These are phyloP conservation scores for Danio aesculapii DNA, from an alignment of 2,797 vertebrate species.

Conservation along the genomic window DNA sequence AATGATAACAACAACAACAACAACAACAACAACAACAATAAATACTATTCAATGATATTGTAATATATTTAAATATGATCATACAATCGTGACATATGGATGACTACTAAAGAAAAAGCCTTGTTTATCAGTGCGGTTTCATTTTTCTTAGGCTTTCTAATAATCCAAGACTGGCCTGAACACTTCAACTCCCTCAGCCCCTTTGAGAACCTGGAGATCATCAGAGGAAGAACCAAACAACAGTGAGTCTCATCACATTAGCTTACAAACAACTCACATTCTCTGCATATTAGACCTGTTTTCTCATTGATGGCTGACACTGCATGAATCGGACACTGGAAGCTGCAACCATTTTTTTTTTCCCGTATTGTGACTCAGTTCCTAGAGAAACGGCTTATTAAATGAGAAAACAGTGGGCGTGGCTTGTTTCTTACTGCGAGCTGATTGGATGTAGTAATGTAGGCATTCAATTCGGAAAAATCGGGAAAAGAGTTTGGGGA, in stretches of 20 bases:
- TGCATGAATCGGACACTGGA: too few relatives aligned
- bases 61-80: neutral
- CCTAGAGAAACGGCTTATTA: too few relatives aligned
- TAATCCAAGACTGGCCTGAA: constrained; percentile 89
- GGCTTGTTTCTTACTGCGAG: too few relatives aligned
- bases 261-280: neutral
- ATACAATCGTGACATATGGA: neutral
- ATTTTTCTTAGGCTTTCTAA: constrained; percentile 82
- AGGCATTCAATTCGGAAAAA: too few relatives aligned
- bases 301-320: neutral
- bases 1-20: too few relatives aligned
- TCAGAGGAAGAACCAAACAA: constrained; percentile 88
- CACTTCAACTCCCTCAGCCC: constrained; percentile 86
- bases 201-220: constrained; percentile 94
- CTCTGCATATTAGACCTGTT: neutral
- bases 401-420: too few relatives aligned
- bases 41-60: too few relatives aligned
- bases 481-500: too few relatives aligned
- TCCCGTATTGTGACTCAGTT: too few relatives aligned
- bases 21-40: too few relatives aligned
- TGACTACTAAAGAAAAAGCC: neutral
- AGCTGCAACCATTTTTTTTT: too few relatives aligned
- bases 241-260: constrained; percentile 74
- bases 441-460: too few relatives aligned
- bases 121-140: neutral